Base-by-base conservation (phyloP, 1,140 invertebrate species). In the Riptortus pedestris region DNA sequence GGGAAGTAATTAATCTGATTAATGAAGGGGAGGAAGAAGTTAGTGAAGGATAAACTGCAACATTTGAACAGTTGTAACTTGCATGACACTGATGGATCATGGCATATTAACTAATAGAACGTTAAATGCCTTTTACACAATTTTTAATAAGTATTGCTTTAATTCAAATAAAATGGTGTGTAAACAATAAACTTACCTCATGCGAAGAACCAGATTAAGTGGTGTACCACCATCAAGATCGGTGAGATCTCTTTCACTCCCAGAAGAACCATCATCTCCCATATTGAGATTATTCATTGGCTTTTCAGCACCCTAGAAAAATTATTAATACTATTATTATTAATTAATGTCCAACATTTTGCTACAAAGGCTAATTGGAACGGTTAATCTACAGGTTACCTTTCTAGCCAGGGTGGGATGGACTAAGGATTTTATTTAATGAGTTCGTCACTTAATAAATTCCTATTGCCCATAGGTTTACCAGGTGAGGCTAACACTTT, bases 151-250 rank as follows among this genome's bases (percentile, higher is more conserved):
- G 14, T 38, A 38, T 7, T 38, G 31, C 31, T 38, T 7, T 7
- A 14, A 38, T 7, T 5, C 14, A 38, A 38, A 38, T 7, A 38
- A 38, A 51, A 3, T 20, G 18, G 16, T 2, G 29, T 31, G 22
- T 55, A 55, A 55, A 20, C 18, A 16, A 38, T 31, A 67, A 27
- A 70, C 69, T 62, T 71, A 83, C 82, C 87, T 83, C 79, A 92
- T 85, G 75, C 89, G 81, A 64, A 93, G 78, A 9, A 91, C 89
- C 69, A 93, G 77, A 77, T 90, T 90, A 65, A 87, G 79, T 66
- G 81, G 78, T 70, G 74, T 71, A n/a, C 43, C 55, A 26, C 59
- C 67, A 20, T 67, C 69, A 24, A 38, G 58, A 33, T 70, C 68
- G 61, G 69, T 63, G n/a, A 72, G 55, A 58, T 80, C 79, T 62